Conservation (phyloP, 2,113 vertebrate genomes). For the Xiphophorus couchianus region DNA sequence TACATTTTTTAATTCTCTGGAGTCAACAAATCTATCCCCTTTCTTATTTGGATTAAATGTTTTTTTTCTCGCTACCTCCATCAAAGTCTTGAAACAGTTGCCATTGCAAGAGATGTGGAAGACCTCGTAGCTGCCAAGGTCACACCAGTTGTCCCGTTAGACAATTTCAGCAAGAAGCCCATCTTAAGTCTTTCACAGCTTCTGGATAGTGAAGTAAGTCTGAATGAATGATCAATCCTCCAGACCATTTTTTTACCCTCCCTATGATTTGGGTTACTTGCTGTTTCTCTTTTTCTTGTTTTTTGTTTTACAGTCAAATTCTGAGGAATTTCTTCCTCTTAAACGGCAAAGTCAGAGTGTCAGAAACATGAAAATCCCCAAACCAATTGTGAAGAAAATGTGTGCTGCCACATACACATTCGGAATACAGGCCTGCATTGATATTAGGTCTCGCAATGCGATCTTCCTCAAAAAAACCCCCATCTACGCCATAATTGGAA, state of each 20-base stretch:
- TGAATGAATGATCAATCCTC: background rate
- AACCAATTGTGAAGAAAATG: constrained; percentile 47
- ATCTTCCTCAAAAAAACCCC: constrained; percentile 63
- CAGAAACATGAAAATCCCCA: constrained; percentile 1
- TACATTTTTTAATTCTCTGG: background rate
- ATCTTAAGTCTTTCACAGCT: constrained; percentile 40
- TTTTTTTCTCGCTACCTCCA: background rate
- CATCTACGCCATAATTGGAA: constrained; percentile 77
- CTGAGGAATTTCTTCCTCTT: constrained; percentile 66
- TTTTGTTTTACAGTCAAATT: constrained; percentile 64
- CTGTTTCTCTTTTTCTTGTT: constrained; percentile 12
- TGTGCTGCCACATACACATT: constrained; percentile 69
- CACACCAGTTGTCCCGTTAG: constrained; percentile 78
- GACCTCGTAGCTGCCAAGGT: constrained; percentile 71
- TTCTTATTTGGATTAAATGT: background rate
- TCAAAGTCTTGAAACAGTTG: constrained; percentile 80
- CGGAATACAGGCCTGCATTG: constrained; percentile 78
- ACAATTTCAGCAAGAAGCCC: constrained; percentile 47
- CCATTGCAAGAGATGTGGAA: constrained; percentile 83
- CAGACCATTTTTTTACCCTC: background rate
- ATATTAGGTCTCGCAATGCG: constrained; percentile 71
- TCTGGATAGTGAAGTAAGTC: constrained; percentile 41
- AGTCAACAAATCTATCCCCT: background rate
- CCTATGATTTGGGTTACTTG: background rate
- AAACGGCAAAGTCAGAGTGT: constrained; percentile 30